Base-by-base conservation (phyloP, 2,888 invertebrate species). In the Aporophyla lueneburgensis region DNA sequence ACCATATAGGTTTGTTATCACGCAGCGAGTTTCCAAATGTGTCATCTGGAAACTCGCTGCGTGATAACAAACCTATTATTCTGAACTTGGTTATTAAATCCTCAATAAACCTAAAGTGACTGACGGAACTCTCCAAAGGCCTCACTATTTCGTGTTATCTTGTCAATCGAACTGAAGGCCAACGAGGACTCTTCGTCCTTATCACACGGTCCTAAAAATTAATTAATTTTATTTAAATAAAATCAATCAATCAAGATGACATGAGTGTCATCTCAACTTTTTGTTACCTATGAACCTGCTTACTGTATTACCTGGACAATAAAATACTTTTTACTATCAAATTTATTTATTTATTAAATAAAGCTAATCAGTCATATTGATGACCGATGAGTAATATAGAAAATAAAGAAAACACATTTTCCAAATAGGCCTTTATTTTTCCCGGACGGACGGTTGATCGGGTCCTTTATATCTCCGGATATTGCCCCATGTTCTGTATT, bases 121-220 rank as follows among this genome's bases (percentile, higher is more conserved):
- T 46, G 46, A 56, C 9, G 33, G 54, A 19, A 14, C 12, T 16
- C 49, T 27, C 27, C 51, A 43, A 67, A 53, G 33, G 27, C 24
- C 67, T 78, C 51, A 63, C 54, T 65, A 74, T 59, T 81, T 61
- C 12, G 54, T 33, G 69, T 75, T 69, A 75, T 66, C 54, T 54
- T 80, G 65, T 81, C 81, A 81, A 61, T 75, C 65, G 66, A 75
- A 66, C 46, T 21, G 40, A 59, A 70, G 16, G 40, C 6, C 51
- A 46, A 40, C 51, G 16, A 76, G 33, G 51, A 61, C 24, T 51
- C 58, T 75, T 53, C 33, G 33, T 33, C 33, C 33, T 33, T 33
- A 33, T 33, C 33, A 33, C 33, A 33, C 33, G 33, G 33, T 33
- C 33, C 33, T 33, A 33, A 33, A 33, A 33, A 33, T 33, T 33